phyloP scores from a whole-genome alignment of 1,140 invertebrate genomes.

The Diachasmimorpha longicaudata region DNA sequence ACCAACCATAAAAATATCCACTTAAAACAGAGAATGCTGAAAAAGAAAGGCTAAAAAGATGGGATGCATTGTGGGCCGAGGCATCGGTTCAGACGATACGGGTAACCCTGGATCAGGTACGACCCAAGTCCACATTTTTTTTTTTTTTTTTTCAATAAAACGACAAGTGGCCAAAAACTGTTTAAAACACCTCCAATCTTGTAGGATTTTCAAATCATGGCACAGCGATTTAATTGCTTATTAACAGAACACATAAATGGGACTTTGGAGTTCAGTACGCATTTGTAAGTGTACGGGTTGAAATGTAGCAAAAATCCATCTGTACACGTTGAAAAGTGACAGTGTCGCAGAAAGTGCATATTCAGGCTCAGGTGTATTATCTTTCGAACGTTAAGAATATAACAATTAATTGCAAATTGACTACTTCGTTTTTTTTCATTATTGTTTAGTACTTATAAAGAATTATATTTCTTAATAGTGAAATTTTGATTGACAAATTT shows the following conservation, averaged over 20 bases:
- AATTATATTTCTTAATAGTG: too few species aligned
- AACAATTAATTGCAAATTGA: too few species aligned
- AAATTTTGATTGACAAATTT: too few species aligned
- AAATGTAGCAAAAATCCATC: too few species aligned
- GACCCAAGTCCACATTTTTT: constrained; percentile 57
- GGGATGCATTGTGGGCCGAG: constrained; percentile 61
- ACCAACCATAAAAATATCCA: constrained; percentile 59
- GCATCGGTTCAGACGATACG: constrained; percentile 60
- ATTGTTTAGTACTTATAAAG: too few species aligned
- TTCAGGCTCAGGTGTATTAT: too few species aligned
- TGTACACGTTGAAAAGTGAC: neutral
- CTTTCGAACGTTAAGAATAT: too few species aligned
- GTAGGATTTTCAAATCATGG: neutral
- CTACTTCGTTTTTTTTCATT: too few species aligned
- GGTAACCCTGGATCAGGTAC: constrained; percentile 62
- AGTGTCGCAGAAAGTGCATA: neutral
- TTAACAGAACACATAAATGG: neutral
- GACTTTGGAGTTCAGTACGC: neutral
- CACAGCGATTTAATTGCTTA: neutral
- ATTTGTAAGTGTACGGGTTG: neutral
- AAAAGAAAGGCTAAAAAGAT: constrained; percentile 62
- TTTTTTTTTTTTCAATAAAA: constrained; percentile 22
- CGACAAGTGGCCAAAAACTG: too few species aligned
- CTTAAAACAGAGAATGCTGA: constrained; percentile 60
- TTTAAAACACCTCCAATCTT: neutral